Base-by-base conservation (phyloP, 2,113 vertebrate species). In the Oreochromis aureus region DNA sequence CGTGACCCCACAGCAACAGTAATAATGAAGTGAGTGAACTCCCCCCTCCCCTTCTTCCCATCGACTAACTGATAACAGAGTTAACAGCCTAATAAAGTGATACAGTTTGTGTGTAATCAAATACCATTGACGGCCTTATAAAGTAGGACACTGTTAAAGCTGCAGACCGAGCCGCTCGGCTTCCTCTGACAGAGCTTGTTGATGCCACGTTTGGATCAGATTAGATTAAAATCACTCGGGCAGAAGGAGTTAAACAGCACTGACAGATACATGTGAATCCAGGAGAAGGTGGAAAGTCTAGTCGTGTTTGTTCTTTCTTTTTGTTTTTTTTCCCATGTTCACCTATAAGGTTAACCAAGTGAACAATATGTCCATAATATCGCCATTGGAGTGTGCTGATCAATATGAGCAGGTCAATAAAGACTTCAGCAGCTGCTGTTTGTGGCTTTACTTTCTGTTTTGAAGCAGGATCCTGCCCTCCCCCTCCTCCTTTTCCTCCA, bases 11-110 rank as follows among this genome's bases (percentile, higher is more conserved):
- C 54, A 76, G 11, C 79, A 58, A 9, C 59, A 59, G 22, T 41
- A 76, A 85, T 54, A 80, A 87, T 56, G 54, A 71, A 53, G 51
- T 73, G 15, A 76, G 41, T 78, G 24, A 10, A 16, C 53, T 12
- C 44, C 63, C 6, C 16, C n/a, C 18, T 46, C 41, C 36, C 32
- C 41, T 15, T 39, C 53, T 7, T 85, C 71, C 15, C 71, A 89
- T 84, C 27, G 89, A 88, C 91, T 34, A 46, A 58, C 87, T 88
- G 89, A 91, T 92, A 90, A 90, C 73, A 12, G 82, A 88, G 78
- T 61, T 90, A 92, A 90, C 91, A 32, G 83, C 87, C 91, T 90
- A 56, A 87, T 93, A 87, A 93, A 93, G 56, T 30, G 63, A 81
- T 59, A 24, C 55, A 30, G 32, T 79, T 88, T 81, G 59, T 55